Conservation (phyloP, 2,888 invertebrate species). For the Polymixis lichenea region DNA sequence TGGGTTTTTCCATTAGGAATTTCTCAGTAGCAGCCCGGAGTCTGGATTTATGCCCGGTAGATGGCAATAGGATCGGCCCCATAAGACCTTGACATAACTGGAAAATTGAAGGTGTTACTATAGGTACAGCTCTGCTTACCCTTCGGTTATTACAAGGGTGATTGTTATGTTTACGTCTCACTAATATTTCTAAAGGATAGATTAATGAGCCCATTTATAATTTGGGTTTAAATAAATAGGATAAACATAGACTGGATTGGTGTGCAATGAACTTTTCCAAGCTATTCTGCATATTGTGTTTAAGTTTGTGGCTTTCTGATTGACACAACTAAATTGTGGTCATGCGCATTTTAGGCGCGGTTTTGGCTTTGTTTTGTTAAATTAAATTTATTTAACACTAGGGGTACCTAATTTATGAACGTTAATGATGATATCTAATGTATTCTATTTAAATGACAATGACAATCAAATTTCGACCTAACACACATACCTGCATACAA, state of each 20-base stretch:
- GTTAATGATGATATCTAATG: background rate
- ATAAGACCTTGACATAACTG: background rate
- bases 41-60: background rate
- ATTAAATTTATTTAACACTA: background rate
- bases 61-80: background rate
- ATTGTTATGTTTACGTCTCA: background rate
- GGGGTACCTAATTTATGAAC: background rate
- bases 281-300: background rate
- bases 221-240: background rate
- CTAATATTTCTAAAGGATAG: background rate
- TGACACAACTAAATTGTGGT: slow-evolving; percentile 27
- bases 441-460: background rate
- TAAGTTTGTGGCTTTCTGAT: slow-evolving; percentile 32
- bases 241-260: background rate
- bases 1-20: background rate
- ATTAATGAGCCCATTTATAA: background rate
- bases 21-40: background rate
- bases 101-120: background rate
- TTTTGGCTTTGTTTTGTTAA: background rate
- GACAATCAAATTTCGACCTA: background rate
- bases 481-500: background rate
- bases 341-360: background rate
- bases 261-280: background rate
- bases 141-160: background rate
- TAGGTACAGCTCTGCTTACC: background rate